Percentiles rank a stretch among this genome's conserved stretches.
These are phyloP conservation scores for Hippopotamus amphibius DNA, from an alignment of 2,113 vertebrate genomes.

Conservation along the genomic window DNA sequence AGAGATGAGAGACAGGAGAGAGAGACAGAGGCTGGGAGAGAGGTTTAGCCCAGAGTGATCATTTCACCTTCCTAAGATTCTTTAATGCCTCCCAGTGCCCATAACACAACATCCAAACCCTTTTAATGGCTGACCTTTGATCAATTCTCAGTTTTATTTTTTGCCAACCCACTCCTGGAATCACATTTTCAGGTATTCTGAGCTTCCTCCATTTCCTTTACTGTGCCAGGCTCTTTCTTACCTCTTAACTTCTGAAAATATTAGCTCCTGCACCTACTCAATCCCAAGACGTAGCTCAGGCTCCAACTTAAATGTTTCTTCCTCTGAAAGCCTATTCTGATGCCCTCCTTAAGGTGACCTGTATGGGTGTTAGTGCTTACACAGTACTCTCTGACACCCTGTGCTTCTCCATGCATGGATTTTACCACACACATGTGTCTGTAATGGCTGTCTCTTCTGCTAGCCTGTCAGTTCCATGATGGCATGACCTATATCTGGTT, in stretches of 20 bases:
- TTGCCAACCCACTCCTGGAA: neutral
- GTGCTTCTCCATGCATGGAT: rapidly evolving
- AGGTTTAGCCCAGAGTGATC: neutral
- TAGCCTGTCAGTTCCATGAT: neutral
- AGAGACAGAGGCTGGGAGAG: neutral
- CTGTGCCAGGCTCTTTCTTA: neutral
- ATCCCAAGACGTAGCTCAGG: neutral
- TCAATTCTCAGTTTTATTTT: neutral
- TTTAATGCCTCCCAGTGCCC: neutral
- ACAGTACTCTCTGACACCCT: neutral
- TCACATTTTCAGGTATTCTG: neutral
- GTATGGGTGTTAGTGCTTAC: rapidly evolving
- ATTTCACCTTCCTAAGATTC: neutral
- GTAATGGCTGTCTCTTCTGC: neutral
- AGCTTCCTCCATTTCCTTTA: neutral
- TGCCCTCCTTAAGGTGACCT: neutral
- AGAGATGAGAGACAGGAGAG: neutral
- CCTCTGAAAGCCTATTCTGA: neutral
- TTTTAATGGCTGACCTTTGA: neutral
- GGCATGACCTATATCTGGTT: neutral
- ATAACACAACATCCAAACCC: neutral
- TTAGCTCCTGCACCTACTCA: neutral
- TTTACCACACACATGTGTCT: neutral
- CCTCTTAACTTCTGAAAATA: neutral
- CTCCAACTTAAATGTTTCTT: neutral